Percentiles rank a stretch among this genome's conserved stretches.
phyloP scores from a whole-genome alignment of 2,888 invertebrate genomes.

The Melinaea marsaeus region DNA sequence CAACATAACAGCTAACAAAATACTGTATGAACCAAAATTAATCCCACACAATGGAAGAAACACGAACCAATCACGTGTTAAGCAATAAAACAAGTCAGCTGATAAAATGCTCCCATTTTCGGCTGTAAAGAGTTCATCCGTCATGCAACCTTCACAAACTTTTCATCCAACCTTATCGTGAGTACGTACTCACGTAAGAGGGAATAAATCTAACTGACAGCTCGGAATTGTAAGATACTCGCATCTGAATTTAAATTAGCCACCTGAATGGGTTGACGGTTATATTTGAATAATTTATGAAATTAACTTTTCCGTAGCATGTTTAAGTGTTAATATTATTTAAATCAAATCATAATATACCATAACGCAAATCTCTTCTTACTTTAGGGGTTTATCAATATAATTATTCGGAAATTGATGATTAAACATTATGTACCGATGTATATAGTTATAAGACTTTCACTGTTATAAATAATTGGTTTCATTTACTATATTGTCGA shows the following conservation, averaged over 20 bases:
- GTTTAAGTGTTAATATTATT: not conserved
- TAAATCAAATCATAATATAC: slow-evolving; percentile 3
- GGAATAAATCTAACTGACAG: slow-evolving; percentile 31
- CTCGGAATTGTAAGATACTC: slow-evolving; percentile 26
- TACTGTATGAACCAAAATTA: not conserved
- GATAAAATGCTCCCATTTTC: slow-evolving; percentile 36
- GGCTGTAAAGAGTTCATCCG: slow-evolving; percentile 35
- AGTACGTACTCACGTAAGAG: slow-evolving; percentile 27
- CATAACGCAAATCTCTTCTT: not conserved
- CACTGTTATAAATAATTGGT: no score
- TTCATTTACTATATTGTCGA: no score
- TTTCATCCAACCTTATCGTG: slow-evolving; percentile 30
- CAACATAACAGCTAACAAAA: not conserved
- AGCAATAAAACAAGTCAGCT: slow-evolving; percentile 27
- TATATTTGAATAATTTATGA: slow-evolving; percentile 13
- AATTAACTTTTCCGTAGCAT: slow-evolving; percentile 4
- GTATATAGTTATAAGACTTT: no score
- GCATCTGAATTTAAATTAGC: slow-evolving; percentile 29
- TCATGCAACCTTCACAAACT: slow-evolving; percentile 36
- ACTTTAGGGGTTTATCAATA: no score
- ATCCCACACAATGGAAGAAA: not conserved
- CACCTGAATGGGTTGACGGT: slow-evolving; percentile 17
- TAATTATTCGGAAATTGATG: no score
- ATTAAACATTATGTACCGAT: no score
- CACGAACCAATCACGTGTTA: slow-evolving; percentile 13